Base-by-base conservation (phyloP, 2,113 vertebrate species). In the Indri indri region DNA sequence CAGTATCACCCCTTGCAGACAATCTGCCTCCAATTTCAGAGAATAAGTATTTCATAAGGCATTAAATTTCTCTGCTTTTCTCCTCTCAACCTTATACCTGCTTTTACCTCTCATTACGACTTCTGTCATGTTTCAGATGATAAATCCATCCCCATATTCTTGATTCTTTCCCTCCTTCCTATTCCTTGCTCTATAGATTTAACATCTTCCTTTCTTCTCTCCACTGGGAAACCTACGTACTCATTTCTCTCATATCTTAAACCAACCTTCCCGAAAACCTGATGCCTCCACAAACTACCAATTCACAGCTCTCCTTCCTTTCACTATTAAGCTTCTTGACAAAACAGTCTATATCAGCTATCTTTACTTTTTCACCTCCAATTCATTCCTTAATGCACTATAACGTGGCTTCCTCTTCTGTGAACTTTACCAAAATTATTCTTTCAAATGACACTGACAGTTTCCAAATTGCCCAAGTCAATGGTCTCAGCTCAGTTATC, bases 401-500 rank as follows among this genome's bases (percentile, higher is more conserved):
- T 0, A 25, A 50, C 27, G 71, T 63, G 22, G 50, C 42, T 76
- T 95, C 37, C 23, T 17, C 37, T 88, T 83, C 92, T 86, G n/a
- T 27, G 37, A 97, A 89, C 45, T 66, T 91, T 77, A 66, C 37
- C 30, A 45, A 79, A 90, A 81, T 63, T 88, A 37, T 92, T 74
- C 45, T 94, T 68, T 73, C 70, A 59, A 74, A 84, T 74, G 50
- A 81, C 20, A 85, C 8, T 65, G 23, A 65, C 8, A 40, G n/a
- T 66, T 94, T 87, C 42, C 32, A 66, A 84, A 74, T 20, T 91
- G 27, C 16, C 34, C 37, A 88, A 73, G 11, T 88, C 25, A 92
- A 74, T n/a, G 34, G 11, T 90, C 40, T 80, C 30, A 16, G 73
- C 27, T 90, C 50, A 88, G 70, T 89, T 61, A 82, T 40, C 47